Percentiles rank a stretch among this genome's conserved stretches.
Evolutionary conservation across 2,113 vertebrate genomes (phyloP).

Genomic region (Muscicapa adusta): DNA sequence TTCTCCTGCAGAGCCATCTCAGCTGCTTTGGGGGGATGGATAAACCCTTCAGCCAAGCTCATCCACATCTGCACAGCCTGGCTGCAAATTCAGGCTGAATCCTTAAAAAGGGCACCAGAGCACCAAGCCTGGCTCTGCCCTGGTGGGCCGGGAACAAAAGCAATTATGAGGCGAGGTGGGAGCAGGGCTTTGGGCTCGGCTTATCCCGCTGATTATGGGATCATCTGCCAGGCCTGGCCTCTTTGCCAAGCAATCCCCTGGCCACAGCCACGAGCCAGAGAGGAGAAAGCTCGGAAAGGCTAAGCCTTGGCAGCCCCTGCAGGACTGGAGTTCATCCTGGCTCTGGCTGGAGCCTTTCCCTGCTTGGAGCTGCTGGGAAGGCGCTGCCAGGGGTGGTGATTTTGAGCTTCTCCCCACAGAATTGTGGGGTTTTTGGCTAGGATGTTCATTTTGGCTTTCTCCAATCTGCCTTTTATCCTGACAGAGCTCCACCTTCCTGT

Average conservation of each 20-base stretch:
- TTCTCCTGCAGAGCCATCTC: background rate
- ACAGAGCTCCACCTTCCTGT: background rate
- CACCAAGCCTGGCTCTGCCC: background rate
- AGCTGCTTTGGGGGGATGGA: background rate
- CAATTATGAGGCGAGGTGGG: conserved; percentile 7
- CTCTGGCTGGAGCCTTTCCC: accelerated
- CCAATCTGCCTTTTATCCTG: background rate
- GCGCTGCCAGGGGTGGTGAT: background rate
- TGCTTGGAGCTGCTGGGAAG: background rate
- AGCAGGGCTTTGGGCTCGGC: background rate
- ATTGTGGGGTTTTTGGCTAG: background rate
- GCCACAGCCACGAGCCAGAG: background rate
- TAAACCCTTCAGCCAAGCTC: background rate
- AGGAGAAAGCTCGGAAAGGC: background rate
- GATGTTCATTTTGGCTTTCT: background rate
- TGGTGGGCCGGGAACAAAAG: background rate
- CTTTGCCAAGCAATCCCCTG: background rate
- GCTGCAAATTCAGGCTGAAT: background rate
- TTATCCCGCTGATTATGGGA: conserved; percentile 51
- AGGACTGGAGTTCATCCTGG: background rate
- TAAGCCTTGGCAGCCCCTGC: background rate
- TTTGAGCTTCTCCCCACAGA: background rate
- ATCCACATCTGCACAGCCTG: conserved; percentile 4
- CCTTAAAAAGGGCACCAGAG: background rate
- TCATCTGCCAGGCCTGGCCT: conserved; percentile 45